These are phyloP conservation scores for Malurus elegans DNA, from an alignment of 2,113 vertebrate genomes.

Conservation along the genomic window DNA sequence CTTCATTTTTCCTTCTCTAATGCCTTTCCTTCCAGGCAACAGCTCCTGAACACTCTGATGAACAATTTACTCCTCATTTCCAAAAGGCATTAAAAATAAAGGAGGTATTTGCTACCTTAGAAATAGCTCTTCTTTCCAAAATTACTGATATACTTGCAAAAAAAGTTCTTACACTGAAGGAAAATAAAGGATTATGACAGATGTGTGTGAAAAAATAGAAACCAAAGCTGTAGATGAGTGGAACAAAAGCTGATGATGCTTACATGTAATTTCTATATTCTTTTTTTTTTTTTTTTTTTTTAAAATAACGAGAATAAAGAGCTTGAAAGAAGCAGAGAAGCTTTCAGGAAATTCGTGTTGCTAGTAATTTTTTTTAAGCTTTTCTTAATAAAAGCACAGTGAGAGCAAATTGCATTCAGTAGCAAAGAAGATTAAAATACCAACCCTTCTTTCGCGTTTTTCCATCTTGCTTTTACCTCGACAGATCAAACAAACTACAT, in stretches of 20 bases:
- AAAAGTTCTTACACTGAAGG: neutral
- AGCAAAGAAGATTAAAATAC: constrained; percentile 46
- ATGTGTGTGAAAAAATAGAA: neutral
- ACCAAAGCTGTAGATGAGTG: neutral
- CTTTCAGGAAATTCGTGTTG: neutral
- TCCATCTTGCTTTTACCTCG: constrained; percentile 21
- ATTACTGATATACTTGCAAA: neutral
- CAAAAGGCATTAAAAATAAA: neutral
- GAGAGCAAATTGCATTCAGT: neutral
- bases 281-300: neutral
- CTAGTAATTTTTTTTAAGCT: neutral
- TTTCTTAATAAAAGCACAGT: constrained; percentile 38
- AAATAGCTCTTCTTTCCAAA: neutral
- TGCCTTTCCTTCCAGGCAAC: neutral
- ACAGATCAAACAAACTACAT: constrained; percentile 39
- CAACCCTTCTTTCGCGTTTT: neutral
- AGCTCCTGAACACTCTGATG: neutral
- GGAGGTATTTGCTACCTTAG: neutral
- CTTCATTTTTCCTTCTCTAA: neutral
- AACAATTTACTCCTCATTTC: neutral
- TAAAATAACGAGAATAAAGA: neutral
- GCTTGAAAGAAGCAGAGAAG: neutral
- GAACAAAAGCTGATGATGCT: neutral
- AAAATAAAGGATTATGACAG: neutral
- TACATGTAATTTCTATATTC: neutral